These are phyloP conservation scores for Rafetus swinhoei DNA, from an alignment of 2,113 vertebrate species.

Conservation along the genomic window DNA sequence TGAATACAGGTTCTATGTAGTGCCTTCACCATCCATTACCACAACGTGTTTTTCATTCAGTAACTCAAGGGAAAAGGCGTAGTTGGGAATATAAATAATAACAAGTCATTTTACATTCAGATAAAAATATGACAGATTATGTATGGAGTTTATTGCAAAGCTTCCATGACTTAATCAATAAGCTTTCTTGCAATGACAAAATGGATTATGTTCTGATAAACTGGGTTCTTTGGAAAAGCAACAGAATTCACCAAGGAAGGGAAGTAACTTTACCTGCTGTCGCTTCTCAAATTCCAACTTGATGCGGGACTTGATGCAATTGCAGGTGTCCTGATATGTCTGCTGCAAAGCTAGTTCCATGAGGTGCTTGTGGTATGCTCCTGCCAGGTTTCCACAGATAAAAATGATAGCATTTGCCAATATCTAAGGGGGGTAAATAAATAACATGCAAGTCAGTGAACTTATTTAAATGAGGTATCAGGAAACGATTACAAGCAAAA, in stretches of 20 bases:
- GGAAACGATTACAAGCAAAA: not conserved
- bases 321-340: conserved; percentile 96
- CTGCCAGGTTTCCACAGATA: conserved; percentile 95
- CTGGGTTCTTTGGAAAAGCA: not conserved
- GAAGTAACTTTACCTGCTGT: conserved; percentile 88
- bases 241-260: not conserved
- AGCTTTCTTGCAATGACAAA: not conserved
- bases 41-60: not conserved
- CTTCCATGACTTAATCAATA: not conserved
- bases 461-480: not conserved
- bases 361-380: conserved; percentile 96
- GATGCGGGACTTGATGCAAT: conserved; percentile 98
- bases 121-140: not conserved
- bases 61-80: not conserved
- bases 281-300: conserved; percentile 98
- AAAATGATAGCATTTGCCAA: conserved; percentile 97
- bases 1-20: not conserved
- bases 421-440: conserved; percentile 78
- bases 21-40: not conserved
- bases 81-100: not conserved
- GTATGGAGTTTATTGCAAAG: not conserved
- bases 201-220: rapidly evolving
- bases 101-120: not conserved
- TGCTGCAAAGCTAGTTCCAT: conserved; percentile 96
- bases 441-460: not conserved